Base-by-base conservation (phyloP, 2,113 vertebrate genomes). In the Esox niger region DNA sequence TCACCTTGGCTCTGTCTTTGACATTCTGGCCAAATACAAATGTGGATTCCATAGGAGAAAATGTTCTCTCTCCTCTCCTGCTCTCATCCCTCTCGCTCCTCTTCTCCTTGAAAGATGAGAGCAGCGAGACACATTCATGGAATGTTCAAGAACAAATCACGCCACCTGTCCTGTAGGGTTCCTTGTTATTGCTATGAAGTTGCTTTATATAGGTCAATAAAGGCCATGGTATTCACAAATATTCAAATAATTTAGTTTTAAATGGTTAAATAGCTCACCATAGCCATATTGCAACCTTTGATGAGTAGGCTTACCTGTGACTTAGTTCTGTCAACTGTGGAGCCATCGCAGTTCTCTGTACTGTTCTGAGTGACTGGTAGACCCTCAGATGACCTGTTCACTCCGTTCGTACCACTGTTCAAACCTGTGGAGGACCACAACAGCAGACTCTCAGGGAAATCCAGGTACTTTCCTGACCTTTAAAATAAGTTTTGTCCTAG, bases 1-100 rank as follows among this genome's bases (percentile, higher is more conserved):
- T 23, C 47, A 59, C 57, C 57, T n/a, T 59, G 2, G 29, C 93
- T 86, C 93, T 84, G 52, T 94, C 93, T 75, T 88, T 84, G 68
- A 94, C 75, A 76, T 94, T 95, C 25, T 94, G 91, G 57, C 93
- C 94, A 72, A 95, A 95, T 2, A 94, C 88, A 64, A 94, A 95
- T 43, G 38, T 43, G 38, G 38, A 43, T 47, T 90, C 91, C 1
- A 88, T 31, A 0, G 61, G 87, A 1, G 80, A 78, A 6, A 91
- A 88, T 0, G 68, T 80, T 56, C 47, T 84, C 57, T 92, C 90
- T 25, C 33, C 46, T 38, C 26, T 64, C 65, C 84, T 85, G 27
- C 87, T 77, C 68, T 57, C 30, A 23, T 30, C 64, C 20, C n/a
- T 76, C 21, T 79, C 33, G 74, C 11, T 89, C 81, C 35, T 35